phyloP scores from a whole-genome alignment of 2,113 vertebrate species.

The Motacilla alba region DNA sequence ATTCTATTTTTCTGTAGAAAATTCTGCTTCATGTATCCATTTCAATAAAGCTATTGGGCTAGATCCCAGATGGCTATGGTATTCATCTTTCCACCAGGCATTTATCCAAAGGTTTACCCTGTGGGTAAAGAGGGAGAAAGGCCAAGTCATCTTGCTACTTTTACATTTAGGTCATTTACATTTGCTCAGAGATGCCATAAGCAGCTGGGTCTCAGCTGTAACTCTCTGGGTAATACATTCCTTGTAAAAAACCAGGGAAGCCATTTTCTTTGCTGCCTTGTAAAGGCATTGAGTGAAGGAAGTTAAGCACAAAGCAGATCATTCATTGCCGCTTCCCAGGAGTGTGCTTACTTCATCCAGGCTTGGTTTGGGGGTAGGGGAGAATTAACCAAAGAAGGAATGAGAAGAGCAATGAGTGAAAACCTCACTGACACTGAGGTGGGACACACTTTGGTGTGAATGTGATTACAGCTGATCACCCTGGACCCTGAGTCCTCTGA shows the following conservation, averaged over 20 bases:
- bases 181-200: not conserved
- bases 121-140: not conserved
- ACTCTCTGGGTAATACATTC: not conserved
- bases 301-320: not conserved
- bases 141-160: not conserved
- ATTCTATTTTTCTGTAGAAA: not conserved
- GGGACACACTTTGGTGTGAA: not conserved
- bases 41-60: not conserved
- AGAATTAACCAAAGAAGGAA: not conserved
- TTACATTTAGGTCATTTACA: not conserved
- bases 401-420: not conserved
- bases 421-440: not conserved
- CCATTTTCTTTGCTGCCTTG: not conserved
- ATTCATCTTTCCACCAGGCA: not conserved
- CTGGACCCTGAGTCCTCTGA: not conserved
- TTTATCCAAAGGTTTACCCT: not conserved
- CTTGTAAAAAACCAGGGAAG: not conserved
- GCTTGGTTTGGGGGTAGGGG: not conserved
- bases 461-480: not conserved
- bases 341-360: not conserved
- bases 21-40: not conserved
- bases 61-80: not conserved
- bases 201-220: slow-evolving; percentile 11
- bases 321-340: not conserved
- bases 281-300: not conserved